Evolutionary conservation across 2,797 vertebrate species (phyloP).

Genomic region (Bufotes viridis): DNA sequence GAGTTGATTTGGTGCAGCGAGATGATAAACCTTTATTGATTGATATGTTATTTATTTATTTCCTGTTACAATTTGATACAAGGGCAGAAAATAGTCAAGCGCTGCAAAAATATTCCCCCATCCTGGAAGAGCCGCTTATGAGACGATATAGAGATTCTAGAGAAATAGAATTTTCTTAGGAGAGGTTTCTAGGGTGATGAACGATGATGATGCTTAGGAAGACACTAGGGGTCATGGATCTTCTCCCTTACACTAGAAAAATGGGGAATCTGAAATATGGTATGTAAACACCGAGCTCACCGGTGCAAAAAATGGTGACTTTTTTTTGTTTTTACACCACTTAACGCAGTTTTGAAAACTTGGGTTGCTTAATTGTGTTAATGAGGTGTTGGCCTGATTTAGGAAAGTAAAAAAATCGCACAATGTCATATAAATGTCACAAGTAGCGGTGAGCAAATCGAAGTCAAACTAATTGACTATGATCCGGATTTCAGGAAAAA

Average conservation of each 20-base stretch:
- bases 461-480: no score
- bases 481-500: no score
- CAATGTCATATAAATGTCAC: no score
- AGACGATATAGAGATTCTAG: no score
- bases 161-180: background rate
- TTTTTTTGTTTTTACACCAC: no score
- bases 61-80: conserved; percentile 42
- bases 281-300: background rate
- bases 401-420: no score
- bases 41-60: conserved; percentile 52
- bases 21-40: conserved; percentile 62
- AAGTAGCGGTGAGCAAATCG: no score
- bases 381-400: no score
- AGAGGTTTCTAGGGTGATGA: background rate
- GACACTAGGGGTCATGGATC: background rate
- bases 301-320: no score
- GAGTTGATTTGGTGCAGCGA: conserved; percentile 39
- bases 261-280: background rate
- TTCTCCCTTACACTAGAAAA: background rate
- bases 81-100: conserved; percentile 14
- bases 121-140: no score
- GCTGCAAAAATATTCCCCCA: background rate
- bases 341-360: no score
- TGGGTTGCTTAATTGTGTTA: no score
- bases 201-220: conserved; percentile 15